A percentile compares a stretch with the other conserved stretches of the same genome.
Conservation (phyloP, 2,888 invertebrate genomes). For the Hanleya hanleyi region DNA sequence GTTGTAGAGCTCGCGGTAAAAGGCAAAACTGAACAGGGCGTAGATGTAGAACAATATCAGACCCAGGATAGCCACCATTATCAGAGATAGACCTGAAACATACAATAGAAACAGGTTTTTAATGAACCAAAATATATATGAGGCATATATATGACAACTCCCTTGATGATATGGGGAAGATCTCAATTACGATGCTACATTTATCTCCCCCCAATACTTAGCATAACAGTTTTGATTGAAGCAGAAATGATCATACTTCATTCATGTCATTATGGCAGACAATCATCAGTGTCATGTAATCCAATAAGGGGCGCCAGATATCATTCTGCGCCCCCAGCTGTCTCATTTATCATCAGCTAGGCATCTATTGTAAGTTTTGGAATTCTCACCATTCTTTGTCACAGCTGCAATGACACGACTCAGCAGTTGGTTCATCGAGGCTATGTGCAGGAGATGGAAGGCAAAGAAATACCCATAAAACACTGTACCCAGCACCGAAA, state of each 20-base stretch:
- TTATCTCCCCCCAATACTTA: too few relatives aligned
- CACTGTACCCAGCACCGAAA: conserved; percentile 65
- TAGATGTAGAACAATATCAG: conserved; percentile 67
- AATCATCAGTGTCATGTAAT: too few relatives aligned
- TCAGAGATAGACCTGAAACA: conserved; percentile 63
- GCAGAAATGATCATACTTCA: too few relatives aligned
- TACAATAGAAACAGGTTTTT: neutral
- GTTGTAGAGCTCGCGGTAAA: conserved; percentile 52
- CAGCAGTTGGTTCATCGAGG: conserved; percentile 69
- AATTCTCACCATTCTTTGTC: conserved; percentile 67
- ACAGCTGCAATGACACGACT: conserved; percentile 70
- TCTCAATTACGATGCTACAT: too few relatives aligned
- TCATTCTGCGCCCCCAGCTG: too few relatives aligned
- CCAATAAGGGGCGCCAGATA: too few relatives aligned
- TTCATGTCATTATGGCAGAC: too few relatives aligned
- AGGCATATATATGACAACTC: too few relatives aligned
- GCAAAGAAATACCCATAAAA: conserved; percentile 71
- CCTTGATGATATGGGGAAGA: too few relatives aligned
- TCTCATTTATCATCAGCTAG: too few relatives aligned
- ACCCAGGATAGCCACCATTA: conserved; percentile 65
- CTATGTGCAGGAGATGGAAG: conserved; percentile 71
- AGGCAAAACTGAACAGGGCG: conserved; percentile 64
- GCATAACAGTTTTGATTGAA: too few relatives aligned
- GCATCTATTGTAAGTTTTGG: neutral
- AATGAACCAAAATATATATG: too few relatives aligned